Conservation (phyloP, 2,113 vertebrate genomes). For the Tetrao urogallus region DNA sequence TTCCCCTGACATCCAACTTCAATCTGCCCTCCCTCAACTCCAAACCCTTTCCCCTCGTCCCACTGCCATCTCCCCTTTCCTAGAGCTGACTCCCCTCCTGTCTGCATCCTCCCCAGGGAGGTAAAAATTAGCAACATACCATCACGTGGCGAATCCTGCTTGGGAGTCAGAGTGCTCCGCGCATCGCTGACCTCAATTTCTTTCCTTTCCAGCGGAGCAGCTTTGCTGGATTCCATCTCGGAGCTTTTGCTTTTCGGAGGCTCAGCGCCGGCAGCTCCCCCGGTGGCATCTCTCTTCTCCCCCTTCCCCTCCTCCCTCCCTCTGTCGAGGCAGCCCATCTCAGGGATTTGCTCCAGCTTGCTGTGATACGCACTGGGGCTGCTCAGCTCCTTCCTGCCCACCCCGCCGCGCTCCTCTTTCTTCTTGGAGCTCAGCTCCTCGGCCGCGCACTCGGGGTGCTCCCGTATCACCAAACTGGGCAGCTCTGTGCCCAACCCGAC, state of each 20-base stretch:
- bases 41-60: no score
- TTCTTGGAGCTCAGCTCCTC: constrained; percentile 67
- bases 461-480: constrained; percentile 2
- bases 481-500: not conserved
- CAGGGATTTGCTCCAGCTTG: constrained; percentile 79
- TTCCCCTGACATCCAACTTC: no score
- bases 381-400: constrained; percentile 46
- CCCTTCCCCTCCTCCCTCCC: constrained; percentile 38
- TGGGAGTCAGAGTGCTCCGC: constrained; percentile 46
- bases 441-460: not conserved
- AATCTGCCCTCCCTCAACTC: no score
- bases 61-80: no score
- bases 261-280: not conserved
- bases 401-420: constrained; percentile 26
- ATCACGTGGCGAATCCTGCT: constrained; percentile 65
- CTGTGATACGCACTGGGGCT: constrained; percentile 52
- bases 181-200: constrained; percentile 69
- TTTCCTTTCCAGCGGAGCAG: constrained; percentile 30
- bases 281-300: not conserved
- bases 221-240: constrained; percentile 64
- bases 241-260: constrained; percentile 43
- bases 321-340: constrained; percentile 50
- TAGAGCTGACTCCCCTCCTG: not conserved
- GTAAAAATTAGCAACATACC: constrained; percentile 79
- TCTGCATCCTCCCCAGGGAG: constrained; percentile 33